A percentile compares a stretch with the other conserved stretches of the same genome.
These are phyloP conservation scores for Cantharis nigra DNA, from an alignment of 2,888 invertebrate genomes.

Conservation along the genomic window DNA sequence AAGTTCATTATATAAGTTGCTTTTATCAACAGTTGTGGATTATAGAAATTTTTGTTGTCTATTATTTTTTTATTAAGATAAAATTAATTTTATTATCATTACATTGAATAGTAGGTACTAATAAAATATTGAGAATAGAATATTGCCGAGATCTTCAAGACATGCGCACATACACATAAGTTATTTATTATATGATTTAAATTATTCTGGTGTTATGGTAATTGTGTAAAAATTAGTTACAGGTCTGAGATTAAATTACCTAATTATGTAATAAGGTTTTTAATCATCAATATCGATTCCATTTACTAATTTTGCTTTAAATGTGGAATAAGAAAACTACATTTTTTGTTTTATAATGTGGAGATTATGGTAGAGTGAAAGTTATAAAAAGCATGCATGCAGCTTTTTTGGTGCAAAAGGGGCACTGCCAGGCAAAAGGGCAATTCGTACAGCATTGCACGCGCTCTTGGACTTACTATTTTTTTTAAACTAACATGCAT, in stretches of 20 bases:
- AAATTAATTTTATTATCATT: background rate
- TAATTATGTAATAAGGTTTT: constrained; percentile 8
- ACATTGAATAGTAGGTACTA: background rate
- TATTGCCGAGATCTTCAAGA: background rate
- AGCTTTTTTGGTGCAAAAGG: constrained; percentile 42
- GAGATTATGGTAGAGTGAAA: constrained; percentile 24
- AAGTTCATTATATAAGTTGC: constrained; percentile 3
- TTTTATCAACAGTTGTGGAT: background rate
- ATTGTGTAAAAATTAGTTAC: constrained; percentile 29
- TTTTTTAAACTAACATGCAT: constrained; percentile 45
- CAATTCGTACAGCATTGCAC: constrained; percentile 52
- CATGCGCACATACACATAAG: background rate
- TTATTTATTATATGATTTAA: background rate
- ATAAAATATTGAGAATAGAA: background rate
- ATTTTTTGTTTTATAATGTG: constrained; percentile 16
- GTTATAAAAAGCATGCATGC: constrained; percentile 29
- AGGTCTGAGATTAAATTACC: constrained; percentile 29
- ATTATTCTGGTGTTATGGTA: constrained; percentile 18
- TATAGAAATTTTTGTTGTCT: background rate
- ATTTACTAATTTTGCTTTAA: constrained; percentile 24
- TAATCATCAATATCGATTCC: constrained; percentile 21
- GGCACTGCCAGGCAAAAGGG: constrained; percentile 54
- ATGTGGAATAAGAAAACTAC: constrained; percentile 20
- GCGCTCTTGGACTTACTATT: constrained; percentile 46
- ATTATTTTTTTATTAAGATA: background rate